These are phyloP conservation scores for Rhynchotus rufescens DNA, from an alignment of 2,797 vertebrate species.

Conservation along the genomic window DNA sequence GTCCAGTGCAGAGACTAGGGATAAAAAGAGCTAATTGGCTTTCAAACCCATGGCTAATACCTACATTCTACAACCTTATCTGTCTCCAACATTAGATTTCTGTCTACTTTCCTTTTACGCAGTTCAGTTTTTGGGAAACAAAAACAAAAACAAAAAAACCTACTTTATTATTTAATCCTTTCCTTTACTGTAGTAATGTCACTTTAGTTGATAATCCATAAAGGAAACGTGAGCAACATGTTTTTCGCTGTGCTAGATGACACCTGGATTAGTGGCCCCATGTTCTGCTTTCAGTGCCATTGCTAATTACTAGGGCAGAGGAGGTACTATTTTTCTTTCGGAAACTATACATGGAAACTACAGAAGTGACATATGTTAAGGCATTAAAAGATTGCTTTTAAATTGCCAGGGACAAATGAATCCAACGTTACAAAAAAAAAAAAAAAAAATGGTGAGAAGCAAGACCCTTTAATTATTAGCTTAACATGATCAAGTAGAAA, in stretches of 20 bases:
- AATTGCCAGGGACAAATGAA: not conserved
- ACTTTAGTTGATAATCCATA: not conserved
- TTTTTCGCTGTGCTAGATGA: not conserved
- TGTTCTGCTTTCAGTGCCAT: not conserved
- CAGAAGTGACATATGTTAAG: not conserved
- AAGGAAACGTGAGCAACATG: not conserved
- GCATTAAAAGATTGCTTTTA: not conserved
- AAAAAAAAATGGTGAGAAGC: not conserved
- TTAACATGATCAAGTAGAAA: not conserved
- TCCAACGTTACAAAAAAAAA: not conserved
- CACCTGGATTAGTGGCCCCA: not conserved
- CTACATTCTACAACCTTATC: too few species aligned
- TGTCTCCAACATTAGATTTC: not conserved
- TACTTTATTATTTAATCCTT: not conserved
- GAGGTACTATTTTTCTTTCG: not conserved
- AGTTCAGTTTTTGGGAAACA: not conserved
- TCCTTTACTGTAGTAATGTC: not conserved
- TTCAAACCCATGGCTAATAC: not conserved
- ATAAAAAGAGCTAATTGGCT: not conserved
- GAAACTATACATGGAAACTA: not conserved
- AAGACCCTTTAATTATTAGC: not conserved
- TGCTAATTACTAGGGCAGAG: not conserved
- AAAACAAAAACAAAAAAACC: too few species aligned
- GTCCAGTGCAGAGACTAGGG: not conserved
- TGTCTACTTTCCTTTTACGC: not conserved